Evolutionary conservation across 2,888 invertebrate genomes (phyloP).

Genomic region (Epiblema foenella): DNA sequence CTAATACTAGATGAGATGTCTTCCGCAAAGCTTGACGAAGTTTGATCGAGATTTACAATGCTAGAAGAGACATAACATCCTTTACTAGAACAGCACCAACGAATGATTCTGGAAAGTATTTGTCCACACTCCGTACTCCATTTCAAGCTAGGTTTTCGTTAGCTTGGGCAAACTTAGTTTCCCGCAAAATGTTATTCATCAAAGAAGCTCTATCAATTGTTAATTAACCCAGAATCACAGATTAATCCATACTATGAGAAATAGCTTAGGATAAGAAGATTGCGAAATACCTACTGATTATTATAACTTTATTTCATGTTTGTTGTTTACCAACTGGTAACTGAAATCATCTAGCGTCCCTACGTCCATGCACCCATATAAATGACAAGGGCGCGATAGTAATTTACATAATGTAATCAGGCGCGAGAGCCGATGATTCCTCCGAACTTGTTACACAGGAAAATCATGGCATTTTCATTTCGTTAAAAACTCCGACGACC

Average conservation of each 20-base stretch:
- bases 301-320: neutral
- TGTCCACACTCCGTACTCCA: neutral
- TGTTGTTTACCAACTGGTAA: neutral
- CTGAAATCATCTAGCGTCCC: slow-evolving; percentile 47
- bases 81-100: neutral
- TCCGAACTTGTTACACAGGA: slow-evolving; percentile 57
- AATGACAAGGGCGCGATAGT: slow-evolving; percentile 65
- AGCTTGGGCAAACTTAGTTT: neutral
- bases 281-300: too few species aligned
- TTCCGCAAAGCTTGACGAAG: slow-evolving; percentile 60
- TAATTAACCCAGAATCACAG: neutral
- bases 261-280: too few species aligned
- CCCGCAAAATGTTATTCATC: neutral
- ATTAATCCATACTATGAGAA: too few species aligned
- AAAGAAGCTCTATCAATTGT: neutral
- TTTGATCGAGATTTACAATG: slow-evolving; percentile 48
- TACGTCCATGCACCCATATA: slow-evolving; percentile 62
- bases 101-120: neutral
- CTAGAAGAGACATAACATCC: slow-evolving; percentile 47
- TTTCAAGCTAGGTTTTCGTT: neutral
- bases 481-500: slow-evolving; percentile 64
- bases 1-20: slow-evolving; percentile 63
- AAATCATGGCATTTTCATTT: slow-evolving; percentile 74
- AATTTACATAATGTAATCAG: slow-evolving; percentile 81
- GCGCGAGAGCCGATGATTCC: slow-evolving; percentile 73